phyloP scores from a whole-genome alignment of 2,113 vertebrate species.

The Coptodon rendalli region DNA sequence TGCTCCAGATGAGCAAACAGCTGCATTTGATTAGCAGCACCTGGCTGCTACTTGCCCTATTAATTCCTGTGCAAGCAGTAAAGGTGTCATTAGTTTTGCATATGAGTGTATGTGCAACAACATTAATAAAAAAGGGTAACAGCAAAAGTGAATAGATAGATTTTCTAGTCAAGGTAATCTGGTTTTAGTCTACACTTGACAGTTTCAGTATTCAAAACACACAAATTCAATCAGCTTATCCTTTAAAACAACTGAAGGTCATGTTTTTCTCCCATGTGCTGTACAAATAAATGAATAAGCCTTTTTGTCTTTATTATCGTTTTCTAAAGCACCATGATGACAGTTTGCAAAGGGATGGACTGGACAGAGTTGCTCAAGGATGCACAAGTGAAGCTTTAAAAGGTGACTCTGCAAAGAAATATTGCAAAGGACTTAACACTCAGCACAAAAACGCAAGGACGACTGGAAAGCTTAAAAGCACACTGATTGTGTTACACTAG shows the following conservation, averaged over 20 bases:
- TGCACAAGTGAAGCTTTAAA: not conserved
- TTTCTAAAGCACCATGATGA: not conserved
- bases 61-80: not conserved
- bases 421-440: not conserved
- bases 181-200: not conserved
- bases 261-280: not conserved
- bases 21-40: not conserved
- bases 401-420: not conserved
- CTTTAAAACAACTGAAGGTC: not conserved
- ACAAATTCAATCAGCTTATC: not conserved
- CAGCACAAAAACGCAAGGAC: not conserved
- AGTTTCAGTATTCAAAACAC: not conserved
- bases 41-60: not conserved
- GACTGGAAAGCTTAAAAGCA: not conserved
- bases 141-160: not conserved
- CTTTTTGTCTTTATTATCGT: not conserved
- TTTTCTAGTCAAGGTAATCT: constrained; percentile 1
- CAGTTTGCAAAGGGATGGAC: not conserved
- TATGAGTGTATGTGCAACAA: not conserved
- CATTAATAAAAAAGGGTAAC: not conserved
- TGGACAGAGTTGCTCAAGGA: not conserved
- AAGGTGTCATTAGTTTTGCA: not conserved
- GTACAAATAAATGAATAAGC: not conserved
- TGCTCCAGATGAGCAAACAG: not conserved
- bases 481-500: not conserved